Conservation (phyloP, 2,888 invertebrate genomes). For the Pristionchus entomophagus region DNA sequence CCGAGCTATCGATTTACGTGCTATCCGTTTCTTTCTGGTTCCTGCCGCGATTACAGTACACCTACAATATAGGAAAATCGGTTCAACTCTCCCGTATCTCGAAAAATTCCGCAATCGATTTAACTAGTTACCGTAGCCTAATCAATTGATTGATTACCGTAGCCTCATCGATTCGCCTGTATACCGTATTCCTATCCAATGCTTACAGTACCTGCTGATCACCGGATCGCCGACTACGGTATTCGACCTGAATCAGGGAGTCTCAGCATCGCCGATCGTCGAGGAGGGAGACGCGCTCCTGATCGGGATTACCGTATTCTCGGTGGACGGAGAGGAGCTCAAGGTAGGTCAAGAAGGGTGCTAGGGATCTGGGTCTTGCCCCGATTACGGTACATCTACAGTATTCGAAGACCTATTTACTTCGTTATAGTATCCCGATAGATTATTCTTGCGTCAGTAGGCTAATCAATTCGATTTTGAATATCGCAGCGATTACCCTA, state of each 20-base stretch:
- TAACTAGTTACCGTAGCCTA: not conserved
- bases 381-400: too few relatives aligned
- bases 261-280: not conserved
- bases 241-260: not conserved
- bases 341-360: constrained; percentile 4
- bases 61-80: not conserved
- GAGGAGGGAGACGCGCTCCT: constrained; percentile 25
- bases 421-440: too few relatives aligned
- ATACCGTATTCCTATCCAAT: not conserved
- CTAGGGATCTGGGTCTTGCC: too few relatives aligned
- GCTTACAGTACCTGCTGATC: constrained; percentile 17
- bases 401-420: not conserved
- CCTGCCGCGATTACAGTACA: not conserved
- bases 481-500: too few relatives aligned
- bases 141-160: too few relatives aligned
- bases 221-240: not conserved
- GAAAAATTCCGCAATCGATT: not conserved
- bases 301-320: not conserved
- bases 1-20: too few relatives aligned
- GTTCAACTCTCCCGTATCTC: too few relatives aligned
- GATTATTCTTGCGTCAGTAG: too few relatives aligned
- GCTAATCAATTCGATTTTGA: too few relatives aligned
- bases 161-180: not conserved
- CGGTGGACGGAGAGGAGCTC: not conserved
- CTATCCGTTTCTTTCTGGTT: not conserved